Conservation (phyloP, 1,140 invertebrate genomes). For the Cydia strobilella region DNA sequence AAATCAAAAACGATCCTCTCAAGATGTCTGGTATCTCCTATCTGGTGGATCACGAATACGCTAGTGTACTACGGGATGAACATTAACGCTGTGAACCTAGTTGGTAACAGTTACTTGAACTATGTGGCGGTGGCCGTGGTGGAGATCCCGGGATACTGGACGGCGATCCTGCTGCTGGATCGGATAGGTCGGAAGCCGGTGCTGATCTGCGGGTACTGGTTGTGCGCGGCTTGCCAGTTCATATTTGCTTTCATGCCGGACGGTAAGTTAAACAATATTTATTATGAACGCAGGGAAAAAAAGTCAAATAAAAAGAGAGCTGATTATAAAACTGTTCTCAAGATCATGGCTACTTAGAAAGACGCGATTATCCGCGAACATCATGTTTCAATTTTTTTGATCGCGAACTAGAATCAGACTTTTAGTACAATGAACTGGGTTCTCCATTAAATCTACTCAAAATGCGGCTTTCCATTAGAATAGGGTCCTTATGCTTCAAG, state of each 20-base stretch:
- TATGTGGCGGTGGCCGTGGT: conserved; percentile 85
- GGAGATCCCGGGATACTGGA: conserved; percentile 87
- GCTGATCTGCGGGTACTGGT: conserved; percentile 60
- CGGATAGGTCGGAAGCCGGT: conserved; percentile 64
- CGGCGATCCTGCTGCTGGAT: conserved; percentile 70
- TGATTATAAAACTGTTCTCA: no score
- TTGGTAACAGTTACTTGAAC: conserved; percentile 85
- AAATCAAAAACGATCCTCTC: conserved; percentile 81
- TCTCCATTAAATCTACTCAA: no score
- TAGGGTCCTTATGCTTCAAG: no score
- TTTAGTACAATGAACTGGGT: no score
- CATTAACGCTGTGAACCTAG: conserved; percentile 89
- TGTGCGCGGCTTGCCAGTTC: conserved; percentile 69
- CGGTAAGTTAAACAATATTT: conserved; percentile 36
- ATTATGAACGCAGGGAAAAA: no score
- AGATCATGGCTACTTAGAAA: no score
- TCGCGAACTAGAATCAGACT: no score
- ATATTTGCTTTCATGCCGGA: conserved; percentile 54
- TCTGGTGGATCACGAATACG: conserved; percentile 87
- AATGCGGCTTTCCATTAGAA: no score
- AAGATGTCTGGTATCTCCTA: conserved; percentile 83
- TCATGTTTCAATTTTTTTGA: no score
- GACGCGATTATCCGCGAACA: no score
- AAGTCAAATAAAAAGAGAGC: no score
- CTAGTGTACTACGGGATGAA: conserved; percentile 91